Base-by-base conservation (phyloP, 1,140 invertebrate species). In the Bicyclus anynana region DNA sequence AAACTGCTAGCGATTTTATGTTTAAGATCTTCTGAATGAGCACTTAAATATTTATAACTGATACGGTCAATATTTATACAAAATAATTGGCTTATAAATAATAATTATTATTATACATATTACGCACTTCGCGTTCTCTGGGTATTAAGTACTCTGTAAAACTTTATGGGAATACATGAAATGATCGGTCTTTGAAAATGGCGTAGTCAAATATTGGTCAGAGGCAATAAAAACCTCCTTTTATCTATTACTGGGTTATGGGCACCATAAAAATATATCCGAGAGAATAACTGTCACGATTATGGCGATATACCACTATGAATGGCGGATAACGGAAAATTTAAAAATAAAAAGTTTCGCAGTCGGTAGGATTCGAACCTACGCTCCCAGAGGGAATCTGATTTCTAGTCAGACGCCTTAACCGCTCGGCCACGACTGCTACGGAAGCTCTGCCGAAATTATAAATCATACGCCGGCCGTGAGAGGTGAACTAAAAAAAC, bases 381-480 rank as follows among this genome's bases (percentile, higher is more conserved):
- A 93, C 93, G 93, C 93, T 94, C 92, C 92, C 92, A 94, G 92
- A 94, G 92, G 93, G 93, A 94, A 94, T 93, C 93, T 93, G 93
- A 94, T 94, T 94, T 94, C 93, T 92, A 94, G 93, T 94, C 93
- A 93, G 93, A 93, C 93, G 93, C 93, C 93, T 94, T 94, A 94
- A 94, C 93, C 93, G 92, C 93, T 94, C 93, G 93, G 93, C 93
- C 93, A 94, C 91, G 92, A 93, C 93, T 93, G 93, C 93, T 12
- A 7, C 23, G 23, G 7, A 23, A 7, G 7, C 2, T 23, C 7
- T 23, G 23, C 7, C 23, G 23, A 23, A 23, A 23, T 23, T 4
- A 23, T 23, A 7, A 23, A 23, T 23, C 23, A 4, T 7, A 23
- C 2, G 7, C 2, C 23, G 7, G 7, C 2, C 23, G 7, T 23